These are phyloP conservation scores for Cavia aperea DNA, from an alignment of 2,113 vertebrate genomes.

Conservation along the genomic window DNA sequence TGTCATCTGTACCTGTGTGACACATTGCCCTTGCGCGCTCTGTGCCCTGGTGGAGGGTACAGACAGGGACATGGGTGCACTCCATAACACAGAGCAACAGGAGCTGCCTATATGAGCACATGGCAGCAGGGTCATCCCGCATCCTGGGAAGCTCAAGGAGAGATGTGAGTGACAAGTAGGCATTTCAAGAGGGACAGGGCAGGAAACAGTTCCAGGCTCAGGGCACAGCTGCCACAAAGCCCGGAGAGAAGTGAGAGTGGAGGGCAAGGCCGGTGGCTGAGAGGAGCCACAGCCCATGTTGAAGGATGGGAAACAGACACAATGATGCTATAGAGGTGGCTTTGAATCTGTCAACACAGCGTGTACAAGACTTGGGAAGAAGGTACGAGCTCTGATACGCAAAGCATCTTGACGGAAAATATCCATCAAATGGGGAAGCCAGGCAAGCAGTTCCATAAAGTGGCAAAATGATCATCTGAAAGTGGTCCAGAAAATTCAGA, in stretches of 20 bases:
- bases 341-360: background rate
- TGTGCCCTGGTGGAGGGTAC: background rate
- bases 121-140: background rate
- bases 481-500: conserved; percentile 17
- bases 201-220: background rate
- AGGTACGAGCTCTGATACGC: background rate
- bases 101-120: background rate
- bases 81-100: too few relatives aligned
- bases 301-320: background rate
- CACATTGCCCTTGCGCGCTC: background rate
- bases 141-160: background rate
- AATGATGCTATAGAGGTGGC: background rate
- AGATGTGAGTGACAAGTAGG: background rate
- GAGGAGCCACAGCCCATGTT: background rate
- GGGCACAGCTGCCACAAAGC: background rate
- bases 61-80: background rate
- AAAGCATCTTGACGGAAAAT: background rate
- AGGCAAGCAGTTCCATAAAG: background rate
- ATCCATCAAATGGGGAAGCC: background rate
- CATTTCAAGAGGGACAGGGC: background rate
- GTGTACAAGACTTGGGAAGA: background rate
- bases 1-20: background rate
- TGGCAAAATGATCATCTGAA: background rate
- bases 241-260: background rate
- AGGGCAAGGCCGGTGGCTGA: background rate